Evolutionary conservation across 2,113 vertebrate genomes (phyloP).

Genomic region (Desmodus rotundus): DNA sequence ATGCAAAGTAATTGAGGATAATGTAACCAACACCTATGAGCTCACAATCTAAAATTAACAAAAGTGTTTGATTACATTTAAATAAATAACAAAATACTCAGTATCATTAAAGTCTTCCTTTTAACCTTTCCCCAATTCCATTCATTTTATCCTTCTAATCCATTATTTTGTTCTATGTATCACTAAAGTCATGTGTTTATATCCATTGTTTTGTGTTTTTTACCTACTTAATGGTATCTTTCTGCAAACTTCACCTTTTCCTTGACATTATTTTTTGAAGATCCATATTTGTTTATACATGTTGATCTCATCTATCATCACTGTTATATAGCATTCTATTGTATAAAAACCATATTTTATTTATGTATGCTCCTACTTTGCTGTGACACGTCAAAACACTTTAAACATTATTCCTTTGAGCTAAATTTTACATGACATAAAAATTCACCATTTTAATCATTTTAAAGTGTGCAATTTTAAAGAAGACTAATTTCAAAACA

Average conservation of each 20-base stretch:
- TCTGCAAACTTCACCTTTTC: background rate
- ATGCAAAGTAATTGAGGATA: background rate
- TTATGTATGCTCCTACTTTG: background rate
- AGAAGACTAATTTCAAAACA: background rate
- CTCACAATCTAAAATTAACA: background rate
- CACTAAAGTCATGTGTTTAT: background rate
- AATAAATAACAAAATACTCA: background rate
- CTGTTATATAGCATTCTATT: background rate
- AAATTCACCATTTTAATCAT: background rate
- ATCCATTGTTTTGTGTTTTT: background rate
- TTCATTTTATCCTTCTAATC: background rate
- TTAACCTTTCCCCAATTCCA: background rate
- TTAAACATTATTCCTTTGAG: background rate
- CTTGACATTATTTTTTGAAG: background rate
- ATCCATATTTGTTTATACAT: background rate
- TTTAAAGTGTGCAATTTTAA: background rate
- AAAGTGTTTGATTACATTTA: background rate
- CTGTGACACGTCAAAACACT: background rate
- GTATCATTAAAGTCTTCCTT: background rate
- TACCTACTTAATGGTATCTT: background rate
- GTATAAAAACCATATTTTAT: background rate
- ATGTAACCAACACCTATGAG: background rate
- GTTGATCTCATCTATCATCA: background rate
- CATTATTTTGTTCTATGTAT: background rate
- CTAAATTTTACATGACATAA: background rate